Base-by-base conservation (phyloP, 2,797 vertebrate species). In the Bryconaethiops microstoma region DNA sequence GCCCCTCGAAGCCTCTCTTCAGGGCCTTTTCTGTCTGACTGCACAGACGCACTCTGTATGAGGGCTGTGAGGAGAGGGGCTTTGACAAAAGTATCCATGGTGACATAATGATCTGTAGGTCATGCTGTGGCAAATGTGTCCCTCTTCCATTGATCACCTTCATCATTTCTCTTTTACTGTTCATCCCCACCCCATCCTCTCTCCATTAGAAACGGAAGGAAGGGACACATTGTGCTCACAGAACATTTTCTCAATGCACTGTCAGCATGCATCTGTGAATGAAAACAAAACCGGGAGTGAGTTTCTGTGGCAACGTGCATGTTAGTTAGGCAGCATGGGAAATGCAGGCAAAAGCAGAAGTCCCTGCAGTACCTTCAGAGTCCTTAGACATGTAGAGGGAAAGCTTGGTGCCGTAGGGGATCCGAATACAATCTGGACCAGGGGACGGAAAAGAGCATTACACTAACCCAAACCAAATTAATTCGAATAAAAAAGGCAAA, bases 301-400 rank as follows among this genome's bases (percentile, higher is more conserved):
- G 80, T 82, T 67, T 75, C 76, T 19, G 5, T 76, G 60, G 72
- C 62, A 81, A 69, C 69, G 81, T 83, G 79, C 78, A 78, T 79
- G 79, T 85, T 87, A 86, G 81, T 73, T 67, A 76, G 82, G 78
- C 70, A 81, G 79, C 68, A 75, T 85, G 78, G 80, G 76, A 82
- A 87, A 84, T 50, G 76, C 62, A 84, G 74, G 84, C 81, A 76
- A 62, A 82, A 55, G 68, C 68, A 52, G 29, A 78, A 64, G 78
- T 79, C 88, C 88, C 91, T 88, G 89, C 89, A 91, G 92, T 95
- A 95, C 94, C 94, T 95, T 95, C 94, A 23, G 93, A 89, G 79
- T 95, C 94, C 92, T 95, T 95, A 92, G 94, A 95, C 93, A 94
- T 93, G 93, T 95, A 95, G 93, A 94, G 93, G 91, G 93, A 94